A percentile compares a stretch with the other conserved stretches of the same genome.
These are phyloP conservation scores for Stichopus horrens DNA, from an alignment of 53 echinoderm and acorn worm species.

Conservation along the genomic window DNA sequence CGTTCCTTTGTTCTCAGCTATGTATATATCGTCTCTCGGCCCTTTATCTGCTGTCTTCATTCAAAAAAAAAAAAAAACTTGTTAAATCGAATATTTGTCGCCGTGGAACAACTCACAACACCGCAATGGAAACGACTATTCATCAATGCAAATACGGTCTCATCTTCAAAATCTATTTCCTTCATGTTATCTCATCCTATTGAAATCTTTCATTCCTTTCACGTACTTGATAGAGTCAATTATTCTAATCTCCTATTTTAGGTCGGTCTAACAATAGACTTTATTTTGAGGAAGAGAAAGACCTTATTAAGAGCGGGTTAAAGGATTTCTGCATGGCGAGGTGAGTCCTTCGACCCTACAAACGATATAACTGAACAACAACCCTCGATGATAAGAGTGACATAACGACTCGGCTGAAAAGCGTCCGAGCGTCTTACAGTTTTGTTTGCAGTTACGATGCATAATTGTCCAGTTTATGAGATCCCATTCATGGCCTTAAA, in stretches of 20 bases:
- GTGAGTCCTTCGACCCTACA: not conserved
- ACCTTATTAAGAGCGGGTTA: constrained; percentile 24
- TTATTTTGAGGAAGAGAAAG: constrained; percentile 23
- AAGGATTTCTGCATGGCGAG: no score
- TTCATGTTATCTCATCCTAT: constrained; percentile 9
- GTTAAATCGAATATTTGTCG: constrained; percentile 37
- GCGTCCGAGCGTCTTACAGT: not conserved
- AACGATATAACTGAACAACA: not conserved
- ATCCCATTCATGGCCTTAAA: constrained; percentile 3
- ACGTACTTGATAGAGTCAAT: constrained; percentile 32
- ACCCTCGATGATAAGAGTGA: not conserved
- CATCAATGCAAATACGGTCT: constrained; percentile 9
- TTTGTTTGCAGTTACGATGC: not conserved
- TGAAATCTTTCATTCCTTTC: constrained; percentile 11
- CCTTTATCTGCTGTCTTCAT: not conserved
- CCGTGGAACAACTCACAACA: constrained; percentile 28
- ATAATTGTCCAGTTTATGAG: not conserved
- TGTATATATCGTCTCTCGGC: not conserved
- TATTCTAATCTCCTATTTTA: constrained; percentile 32
- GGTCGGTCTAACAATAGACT: constrained; percentile 14
- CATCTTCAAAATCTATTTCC: constrained; percentile 4
- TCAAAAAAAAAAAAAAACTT: not conserved
- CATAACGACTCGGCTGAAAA: not conserved
- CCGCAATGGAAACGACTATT: not conserved
- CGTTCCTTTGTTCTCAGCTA: constrained; percentile 14